phyloP scores from a whole-genome alignment of 2,113 vertebrate genomes.

The Desmodus rotundus region DNA sequence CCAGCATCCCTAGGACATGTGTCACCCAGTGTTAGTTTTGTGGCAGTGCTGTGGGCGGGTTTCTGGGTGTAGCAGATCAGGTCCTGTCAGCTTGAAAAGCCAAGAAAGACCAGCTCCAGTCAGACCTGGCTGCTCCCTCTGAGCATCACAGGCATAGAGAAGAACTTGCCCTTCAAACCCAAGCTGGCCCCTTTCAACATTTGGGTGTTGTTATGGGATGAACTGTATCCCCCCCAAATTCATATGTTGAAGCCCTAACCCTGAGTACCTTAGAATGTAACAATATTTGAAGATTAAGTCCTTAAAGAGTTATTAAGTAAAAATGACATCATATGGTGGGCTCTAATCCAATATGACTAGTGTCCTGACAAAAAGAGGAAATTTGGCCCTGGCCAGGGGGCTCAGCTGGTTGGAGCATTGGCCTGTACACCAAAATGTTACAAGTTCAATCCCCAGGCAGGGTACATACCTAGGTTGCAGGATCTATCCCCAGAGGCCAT shows the following conservation, averaged over 20 bases:
- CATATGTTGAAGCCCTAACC: not conserved
- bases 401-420: too few relatives aligned
- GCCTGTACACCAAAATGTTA: too few relatives aligned
- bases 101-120: not conserved
- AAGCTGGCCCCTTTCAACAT: not conserved
- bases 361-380: not conserved
- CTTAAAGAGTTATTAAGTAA: not conserved
- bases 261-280: not conserved
- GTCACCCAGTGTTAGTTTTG: not conserved
- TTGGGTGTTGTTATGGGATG: not conserved
- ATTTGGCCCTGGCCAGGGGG: not conserved
- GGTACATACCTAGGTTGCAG: too few relatives aligned
- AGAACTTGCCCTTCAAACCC: not conserved
- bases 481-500: too few relatives aligned
- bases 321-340: not conserved
- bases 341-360: not conserved
- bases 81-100: not conserved
- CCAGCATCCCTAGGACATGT: constrained; percentile 15
- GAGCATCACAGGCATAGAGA: not conserved
- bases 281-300: not conserved
- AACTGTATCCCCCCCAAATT: not conserved
- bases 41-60: not conserved
- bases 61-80: not conserved
- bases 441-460: too few relatives aligned
- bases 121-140: not conserved